Percentiles rank a stretch among this genome's conserved stretches.
Evolutionary conservation across 2,797 vertebrate genomes (phyloP).

Genomic region (Mormyrus hasselquistii): DNA sequence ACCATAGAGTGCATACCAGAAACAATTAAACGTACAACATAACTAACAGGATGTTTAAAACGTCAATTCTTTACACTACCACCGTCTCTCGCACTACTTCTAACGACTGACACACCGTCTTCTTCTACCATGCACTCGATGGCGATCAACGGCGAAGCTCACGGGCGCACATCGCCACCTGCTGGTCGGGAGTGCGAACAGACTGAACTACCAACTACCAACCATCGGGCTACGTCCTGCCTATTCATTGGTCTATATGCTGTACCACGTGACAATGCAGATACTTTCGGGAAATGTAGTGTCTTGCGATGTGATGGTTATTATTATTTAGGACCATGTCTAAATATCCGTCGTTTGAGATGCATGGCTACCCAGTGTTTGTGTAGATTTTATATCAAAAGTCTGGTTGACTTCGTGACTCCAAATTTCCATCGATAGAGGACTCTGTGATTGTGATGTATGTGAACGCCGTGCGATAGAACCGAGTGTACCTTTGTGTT

Average conservation of each 20-base stretch:
- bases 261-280: not conserved
- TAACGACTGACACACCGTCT: not conserved
- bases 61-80: not conserved
- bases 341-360: not conserved
- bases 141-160: not conserved
- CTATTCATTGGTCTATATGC: slow-evolving; percentile 28
- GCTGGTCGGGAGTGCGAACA: not conserved
- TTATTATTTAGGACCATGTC: not conserved
- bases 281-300: slow-evolving; percentile 34
- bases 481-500: not conserved
- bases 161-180: not conserved
- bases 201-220: slow-evolving; percentile 20
- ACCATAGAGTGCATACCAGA: slow-evolving; percentile 8
- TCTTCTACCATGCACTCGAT: not conserved
- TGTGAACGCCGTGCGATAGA: not conserved
- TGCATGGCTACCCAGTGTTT: not conserved
- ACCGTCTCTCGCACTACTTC: not conserved
- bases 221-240: slow-evolving; percentile 25
- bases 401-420: not conserved
- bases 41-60: not conserved
- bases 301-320: not conserved
- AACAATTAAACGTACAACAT: not conserved
- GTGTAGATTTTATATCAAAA: not conserved
- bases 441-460: not conserved
- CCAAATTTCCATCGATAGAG: not conserved